phyloP scores from a whole-genome alignment of 2,888 invertebrate genomes.

The Lomographa bimaculata region DNA sequence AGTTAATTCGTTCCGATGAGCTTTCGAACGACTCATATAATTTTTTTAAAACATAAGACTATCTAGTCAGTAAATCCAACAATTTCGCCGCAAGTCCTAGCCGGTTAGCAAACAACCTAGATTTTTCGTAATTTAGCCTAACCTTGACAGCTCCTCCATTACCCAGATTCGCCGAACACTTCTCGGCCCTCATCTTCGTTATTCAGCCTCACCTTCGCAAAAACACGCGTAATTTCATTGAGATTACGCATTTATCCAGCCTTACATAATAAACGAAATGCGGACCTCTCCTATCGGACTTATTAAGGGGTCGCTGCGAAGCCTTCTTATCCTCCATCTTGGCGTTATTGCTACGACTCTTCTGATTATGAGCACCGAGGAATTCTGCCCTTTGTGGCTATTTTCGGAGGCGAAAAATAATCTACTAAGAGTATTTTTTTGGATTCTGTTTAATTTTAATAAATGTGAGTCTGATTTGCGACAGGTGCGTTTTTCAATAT shows the following conservation, averaged over 20 bases:
- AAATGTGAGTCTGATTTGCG: too few relatives aligned
- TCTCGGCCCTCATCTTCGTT: too few relatives aligned
- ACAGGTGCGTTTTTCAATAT: too few relatives aligned
- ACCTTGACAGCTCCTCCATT: too few relatives aligned
- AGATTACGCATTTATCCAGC: constrained; percentile 27
- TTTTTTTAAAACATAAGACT: too few relatives aligned
- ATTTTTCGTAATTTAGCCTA: too few relatives aligned
- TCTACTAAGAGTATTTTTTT: constrained; percentile 1
- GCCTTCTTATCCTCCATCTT: constrained; percentile 41
- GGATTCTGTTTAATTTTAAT: not conserved
- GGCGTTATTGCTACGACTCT: constrained; percentile 43
- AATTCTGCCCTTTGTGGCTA: constrained; percentile 25
- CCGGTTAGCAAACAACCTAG: too few relatives aligned
- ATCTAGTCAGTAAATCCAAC: too few relatives aligned
- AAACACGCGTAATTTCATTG: constrained; percentile 27
- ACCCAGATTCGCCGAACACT: too few relatives aligned
- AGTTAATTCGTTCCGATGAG: too few relatives aligned
- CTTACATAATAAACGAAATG: constrained; percentile 33
- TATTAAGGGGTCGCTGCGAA: constrained; percentile 46
- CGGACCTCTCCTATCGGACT: constrained; percentile 46
- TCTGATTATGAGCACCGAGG: constrained; percentile 42
- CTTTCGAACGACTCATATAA: too few relatives aligned
- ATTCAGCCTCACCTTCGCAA: constrained; percentile 34
- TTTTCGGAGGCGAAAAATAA: constrained; percentile 16
- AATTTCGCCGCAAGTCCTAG: too few relatives aligned